Conservation (phyloP, 2,113 vertebrate species). For the Zeus faber region DNA sequence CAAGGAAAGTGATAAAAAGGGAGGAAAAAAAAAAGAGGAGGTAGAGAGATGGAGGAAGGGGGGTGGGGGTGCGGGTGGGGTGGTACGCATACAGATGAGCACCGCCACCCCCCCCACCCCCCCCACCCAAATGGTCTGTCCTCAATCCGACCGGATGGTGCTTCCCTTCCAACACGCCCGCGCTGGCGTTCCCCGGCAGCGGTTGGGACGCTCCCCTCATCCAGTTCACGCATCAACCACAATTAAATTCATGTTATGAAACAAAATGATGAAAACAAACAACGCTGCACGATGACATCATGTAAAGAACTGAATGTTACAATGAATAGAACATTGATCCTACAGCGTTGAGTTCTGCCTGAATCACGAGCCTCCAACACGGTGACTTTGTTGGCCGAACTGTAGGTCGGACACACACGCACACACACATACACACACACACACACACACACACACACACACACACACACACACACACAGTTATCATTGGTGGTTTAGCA, state of each 20-base stretch:
- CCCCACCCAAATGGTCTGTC: slow-evolving; percentile 63
- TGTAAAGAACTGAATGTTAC: too few relatives aligned
- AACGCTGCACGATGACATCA: too few relatives aligned
- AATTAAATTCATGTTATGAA: too few relatives aligned
- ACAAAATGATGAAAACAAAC: too few relatives aligned
- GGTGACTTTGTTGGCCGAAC: neutral
- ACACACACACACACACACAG: too few relatives aligned
- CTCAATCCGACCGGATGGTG: slow-evolving; percentile 65
- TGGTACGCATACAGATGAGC: slow-evolving; percentile 68
- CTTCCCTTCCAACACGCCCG: slow-evolving; percentile 44
- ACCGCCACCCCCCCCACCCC: slow-evolving; percentile 57
- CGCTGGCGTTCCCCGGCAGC: slow-evolving; percentile 20
- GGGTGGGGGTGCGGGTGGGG: slow-evolving; percentile 14
- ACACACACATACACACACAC: too few relatives aligned
- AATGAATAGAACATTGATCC: neutral
- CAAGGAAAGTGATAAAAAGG: neutral
- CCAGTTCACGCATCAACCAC: too few relatives aligned
- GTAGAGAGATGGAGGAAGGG: slow-evolving; percentile 40
- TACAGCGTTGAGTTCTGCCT: neutral
- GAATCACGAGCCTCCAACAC: neutral
- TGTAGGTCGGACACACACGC: neutral
- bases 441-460: too few relatives aligned
- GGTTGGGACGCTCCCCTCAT: too few relatives aligned
- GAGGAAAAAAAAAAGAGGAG: slow-evolving; percentile 15
- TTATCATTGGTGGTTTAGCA: neutral